A percentile compares a stretch with the other conserved stretches of the same genome.
These are phyloP conservation scores for Eupithecia exiguata DNA, from an alignment of 2,888 invertebrate genomes.

Conservation along the genomic window DNA sequence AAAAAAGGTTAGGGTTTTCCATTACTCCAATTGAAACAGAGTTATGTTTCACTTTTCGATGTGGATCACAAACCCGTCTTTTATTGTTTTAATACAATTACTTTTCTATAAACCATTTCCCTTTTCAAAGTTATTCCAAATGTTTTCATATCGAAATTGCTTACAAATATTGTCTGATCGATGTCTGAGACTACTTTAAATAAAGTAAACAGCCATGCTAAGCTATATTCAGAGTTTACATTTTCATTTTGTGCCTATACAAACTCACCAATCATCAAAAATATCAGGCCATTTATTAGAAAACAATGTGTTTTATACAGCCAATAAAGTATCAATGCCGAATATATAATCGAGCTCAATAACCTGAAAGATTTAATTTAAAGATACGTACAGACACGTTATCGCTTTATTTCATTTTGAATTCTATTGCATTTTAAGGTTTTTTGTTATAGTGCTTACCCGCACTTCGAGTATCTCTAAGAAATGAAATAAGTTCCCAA, in stretches of 20 bases:
- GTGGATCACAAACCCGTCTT: not conserved
- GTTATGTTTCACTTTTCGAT: not conserved
- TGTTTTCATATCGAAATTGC: not conserved
- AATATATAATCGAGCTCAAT: slow-evolving; percentile 2
- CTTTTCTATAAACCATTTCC: not conserved
- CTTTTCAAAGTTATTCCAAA: not conserved
- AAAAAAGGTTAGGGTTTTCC: not conserved
- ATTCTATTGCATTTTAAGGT: not conserved
- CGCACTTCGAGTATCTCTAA: too few species aligned
- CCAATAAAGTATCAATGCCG: not conserved
- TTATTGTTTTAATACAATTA: not conserved
- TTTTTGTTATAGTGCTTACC: too few species aligned
- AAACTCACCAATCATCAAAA: not conserved
- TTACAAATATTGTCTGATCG: slow-evolving; percentile 4
- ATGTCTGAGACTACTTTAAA: not conserved
- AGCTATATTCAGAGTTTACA: not conserved
- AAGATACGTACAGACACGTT: not conserved
- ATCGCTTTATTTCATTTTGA: not conserved
- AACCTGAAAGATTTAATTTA: slow-evolving; percentile 13
- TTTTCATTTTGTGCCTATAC: slow-evolving; percentile 4
- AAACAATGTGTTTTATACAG: not conserved
- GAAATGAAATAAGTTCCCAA: too few species aligned
- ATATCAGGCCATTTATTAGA: not conserved
- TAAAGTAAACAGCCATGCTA: not conserved
- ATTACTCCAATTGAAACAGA: not conserved